phyloP scores from a whole-genome alignment of 2,797 vertebrate genomes.

The Epinephelus awoara region DNA sequence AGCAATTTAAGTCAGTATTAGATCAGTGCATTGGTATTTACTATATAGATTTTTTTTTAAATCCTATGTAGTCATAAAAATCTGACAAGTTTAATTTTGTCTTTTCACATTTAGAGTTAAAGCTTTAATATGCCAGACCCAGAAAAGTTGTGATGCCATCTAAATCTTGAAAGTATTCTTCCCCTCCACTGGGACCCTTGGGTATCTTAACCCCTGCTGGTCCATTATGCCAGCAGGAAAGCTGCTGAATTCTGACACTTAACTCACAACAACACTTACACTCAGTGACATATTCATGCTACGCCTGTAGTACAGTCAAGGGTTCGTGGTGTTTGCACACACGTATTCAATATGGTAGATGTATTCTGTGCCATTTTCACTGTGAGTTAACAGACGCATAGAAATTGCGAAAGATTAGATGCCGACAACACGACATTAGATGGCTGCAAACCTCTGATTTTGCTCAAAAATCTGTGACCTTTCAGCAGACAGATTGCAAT shows the following conservation, averaged over 20 bases:
- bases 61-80: not conserved
- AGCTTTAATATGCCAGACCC: not conserved
- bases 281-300: not conserved
- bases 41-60: not conserved
- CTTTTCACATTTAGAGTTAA: not conserved
- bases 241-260: slow-evolving; percentile 13
- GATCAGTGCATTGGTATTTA: no score
- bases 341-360: not conserved
- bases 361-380: not conserved
- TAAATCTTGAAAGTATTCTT: not conserved
- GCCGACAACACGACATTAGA: not conserved
- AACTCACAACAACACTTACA: slow-evolving; percentile 12
- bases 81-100: not conserved
- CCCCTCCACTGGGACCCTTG: not conserved
- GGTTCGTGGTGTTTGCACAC: not conserved
- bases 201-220: not conserved
- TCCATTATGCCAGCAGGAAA: not conserved
- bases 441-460: slow-evolving; percentile 10
- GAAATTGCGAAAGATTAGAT: not conserved
- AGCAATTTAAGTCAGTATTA: no score
- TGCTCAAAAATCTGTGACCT: not conserved
- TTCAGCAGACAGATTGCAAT: not conserved
- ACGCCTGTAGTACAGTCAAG: not conserved
- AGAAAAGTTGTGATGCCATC: not conserved
- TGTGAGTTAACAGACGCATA: not conserved